Evolutionary conservation across 2,113 vertebrate genomes (phyloP).

Genomic region (Platichthys stellatus): DNA sequence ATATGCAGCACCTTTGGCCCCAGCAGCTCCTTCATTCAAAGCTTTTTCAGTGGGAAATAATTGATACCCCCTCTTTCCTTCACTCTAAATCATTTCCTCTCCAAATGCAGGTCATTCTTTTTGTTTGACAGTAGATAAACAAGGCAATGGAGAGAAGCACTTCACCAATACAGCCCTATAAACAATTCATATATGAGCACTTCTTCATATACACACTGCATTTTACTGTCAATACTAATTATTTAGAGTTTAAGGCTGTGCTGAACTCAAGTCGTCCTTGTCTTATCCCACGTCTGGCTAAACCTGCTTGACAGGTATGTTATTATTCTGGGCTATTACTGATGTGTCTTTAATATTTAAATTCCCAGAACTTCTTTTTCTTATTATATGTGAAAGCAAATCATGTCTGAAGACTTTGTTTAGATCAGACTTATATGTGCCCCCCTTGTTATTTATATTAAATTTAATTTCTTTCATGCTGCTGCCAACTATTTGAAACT

Average conservation of each 20-base stretch:
- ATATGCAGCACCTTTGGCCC: slow-evolving; percentile 82
- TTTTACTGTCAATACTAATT: slow-evolving; percentile 1
- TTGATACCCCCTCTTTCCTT: slow-evolving; percentile 56
- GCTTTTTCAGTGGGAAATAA: slow-evolving; percentile 63
- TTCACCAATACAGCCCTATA: slow-evolving; percentile 32
- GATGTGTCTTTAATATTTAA: slow-evolving; percentile 8
- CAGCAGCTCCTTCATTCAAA: slow-evolving; percentile 71
- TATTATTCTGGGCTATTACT: slow-evolving; percentile 3
- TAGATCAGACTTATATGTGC: slow-evolving; percentile 54
- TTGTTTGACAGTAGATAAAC: slow-evolving; percentile 68
- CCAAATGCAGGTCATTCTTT: slow-evolving; percentile 50
- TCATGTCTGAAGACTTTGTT: slow-evolving; percentile 59
- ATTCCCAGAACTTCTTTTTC: slow-evolving; percentile 9
- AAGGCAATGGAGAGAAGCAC: slow-evolving; percentile 42
- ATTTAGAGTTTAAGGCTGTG: slow-evolving; percentile 1
- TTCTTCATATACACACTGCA: slow-evolving; percentile 13
- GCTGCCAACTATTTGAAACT: slow-evolving; percentile 71
- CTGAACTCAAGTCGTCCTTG: background rate
- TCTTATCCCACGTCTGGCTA: background rate
- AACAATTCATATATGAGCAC: slow-evolving; percentile 38
- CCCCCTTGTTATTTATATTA: slow-evolving; percentile 70
- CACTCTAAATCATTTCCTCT: slow-evolving; percentile 2
- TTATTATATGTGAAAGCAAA: slow-evolving; percentile 6
- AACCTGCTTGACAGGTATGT: slow-evolving; percentile 6
- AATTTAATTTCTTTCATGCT: slow-evolving; percentile 66